These are phyloP conservation scores for Anthrax anthrax DNA, from an alignment of 2,888 invertebrate genomes.

Conservation along the genomic window DNA sequence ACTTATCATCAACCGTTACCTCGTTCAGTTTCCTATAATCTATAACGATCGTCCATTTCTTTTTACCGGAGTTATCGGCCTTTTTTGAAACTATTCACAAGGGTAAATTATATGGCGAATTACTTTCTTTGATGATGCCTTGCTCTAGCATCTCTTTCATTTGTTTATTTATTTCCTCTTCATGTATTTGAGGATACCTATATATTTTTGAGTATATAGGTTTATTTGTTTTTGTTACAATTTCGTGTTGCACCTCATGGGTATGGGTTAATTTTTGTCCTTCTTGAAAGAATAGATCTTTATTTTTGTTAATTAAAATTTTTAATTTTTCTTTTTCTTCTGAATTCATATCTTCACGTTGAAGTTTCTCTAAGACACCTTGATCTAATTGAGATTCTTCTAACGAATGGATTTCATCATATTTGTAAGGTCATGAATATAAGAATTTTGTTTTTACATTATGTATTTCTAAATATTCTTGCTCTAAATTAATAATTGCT, in stretches of 20 bases:
- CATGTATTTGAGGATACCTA: conserved; percentile 6
- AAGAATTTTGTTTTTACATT: conserved; percentile 5
- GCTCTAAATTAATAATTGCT: conserved; percentile 9
- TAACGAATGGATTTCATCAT: conserved; percentile 2
- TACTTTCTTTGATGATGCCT: conserved; percentile 4
- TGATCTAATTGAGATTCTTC: conserved; percentile 1
- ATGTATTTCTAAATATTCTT: conserved; percentile 5
- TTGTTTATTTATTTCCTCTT: conserved; percentile 1
- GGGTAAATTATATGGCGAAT: conserved; percentile 8
- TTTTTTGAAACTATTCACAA: conserved; percentile 3
- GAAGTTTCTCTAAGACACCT: conserved; percentile 5
- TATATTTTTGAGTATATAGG: conserved; percentile 10
- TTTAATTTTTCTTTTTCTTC: conserved; percentile 2
- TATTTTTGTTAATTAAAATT: conserved; percentile 5
- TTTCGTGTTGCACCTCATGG: conserved; percentile 9
- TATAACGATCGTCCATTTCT: conserved; percentile 7
- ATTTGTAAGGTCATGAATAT: conserved; percentile 4
- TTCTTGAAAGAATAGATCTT: conserved; percentile 7
- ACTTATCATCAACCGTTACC: conserved; percentile 2
- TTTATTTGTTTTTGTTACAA: conserved; percentile 5
- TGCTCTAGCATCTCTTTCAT: conserved; percentile 2
- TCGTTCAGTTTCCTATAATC: conserved; percentile 7
- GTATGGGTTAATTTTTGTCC: conserved; percentile 6
- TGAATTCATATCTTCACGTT: conserved; percentile 3
- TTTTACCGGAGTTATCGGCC: conserved; percentile 4